These are phyloP conservation scores for Eufriesea mexicana DNA, from an alignment of 1,140 invertebrate genomes.

Conservation along the genomic window DNA sequence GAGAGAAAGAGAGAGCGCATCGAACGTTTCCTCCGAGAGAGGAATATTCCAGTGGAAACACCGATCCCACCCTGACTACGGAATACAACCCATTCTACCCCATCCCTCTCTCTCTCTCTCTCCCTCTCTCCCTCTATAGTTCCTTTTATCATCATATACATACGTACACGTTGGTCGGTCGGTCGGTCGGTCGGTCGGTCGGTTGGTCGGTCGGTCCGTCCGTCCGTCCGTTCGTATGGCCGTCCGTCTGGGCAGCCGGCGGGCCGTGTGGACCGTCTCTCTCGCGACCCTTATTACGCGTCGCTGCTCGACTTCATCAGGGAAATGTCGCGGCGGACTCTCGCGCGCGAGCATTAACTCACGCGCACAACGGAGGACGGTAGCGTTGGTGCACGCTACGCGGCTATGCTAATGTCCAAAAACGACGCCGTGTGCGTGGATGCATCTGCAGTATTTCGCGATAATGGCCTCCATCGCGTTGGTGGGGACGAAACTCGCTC, in stretches of 20 bases:
- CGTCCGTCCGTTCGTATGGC: slow-evolving; percentile 45
- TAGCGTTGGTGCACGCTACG: slow-evolving; percentile 37
- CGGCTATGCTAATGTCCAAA: slow-evolving; percentile 65
- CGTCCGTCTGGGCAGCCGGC: slow-evolving; percentile 52
- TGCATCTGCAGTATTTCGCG: slow-evolving; percentile 68
- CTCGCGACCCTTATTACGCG: slow-evolving; percentile 80
- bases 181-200: too few species aligned
- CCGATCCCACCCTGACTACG: too few species aligned
- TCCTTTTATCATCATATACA: slow-evolving; percentile 37
- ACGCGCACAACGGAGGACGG: slow-evolving; percentile 46
- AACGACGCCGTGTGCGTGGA: slow-evolving; percentile 57
- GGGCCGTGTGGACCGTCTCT: slow-evolving; percentile 28
- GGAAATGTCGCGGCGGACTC: slow-evolving; percentile 73
- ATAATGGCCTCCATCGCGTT: slow-evolving; percentile 51
- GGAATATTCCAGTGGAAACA: too few species aligned
- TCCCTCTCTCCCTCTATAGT: not conserved
- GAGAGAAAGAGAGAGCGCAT: too few species aligned
- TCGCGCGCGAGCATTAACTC: slow-evolving; percentile 75
- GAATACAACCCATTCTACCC: too few species aligned
- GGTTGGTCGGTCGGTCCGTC: slow-evolving; percentile 41
- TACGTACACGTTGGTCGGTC: too few species aligned
- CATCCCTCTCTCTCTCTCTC: too few species aligned
- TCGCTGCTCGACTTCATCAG: slow-evolving; percentile 81
- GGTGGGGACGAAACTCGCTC: slow-evolving; percentile 35
- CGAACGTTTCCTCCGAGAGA: too few species aligned